Conservation (phyloP, 2,888 invertebrate genomes). For the Andrena minutula region DNA sequence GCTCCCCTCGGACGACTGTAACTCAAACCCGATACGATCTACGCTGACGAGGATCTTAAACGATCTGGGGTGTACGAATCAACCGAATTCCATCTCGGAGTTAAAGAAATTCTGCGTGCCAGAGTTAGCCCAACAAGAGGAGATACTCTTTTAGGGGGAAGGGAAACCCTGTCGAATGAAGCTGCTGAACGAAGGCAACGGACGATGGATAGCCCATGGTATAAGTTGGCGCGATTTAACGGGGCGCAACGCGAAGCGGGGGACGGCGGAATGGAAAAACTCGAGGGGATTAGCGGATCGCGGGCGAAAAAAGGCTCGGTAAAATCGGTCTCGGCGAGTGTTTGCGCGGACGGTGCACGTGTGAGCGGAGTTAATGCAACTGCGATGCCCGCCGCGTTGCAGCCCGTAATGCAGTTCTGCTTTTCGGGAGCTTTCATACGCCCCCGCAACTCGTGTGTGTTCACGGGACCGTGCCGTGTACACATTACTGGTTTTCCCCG, state of each 20-base stretch:
- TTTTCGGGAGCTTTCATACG: conserved; percentile 61
- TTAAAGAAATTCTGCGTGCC: neutral
- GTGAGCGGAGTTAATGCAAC: conserved; percentile 60
- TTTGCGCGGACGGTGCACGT: conserved; percentile 42
- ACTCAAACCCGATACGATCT: neutral
- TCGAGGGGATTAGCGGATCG: conserved; percentile 46
- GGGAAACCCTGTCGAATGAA: neutral
- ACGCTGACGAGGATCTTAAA: neutral
- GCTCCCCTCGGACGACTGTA: too few relatives aligned
- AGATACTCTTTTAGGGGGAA: neutral
- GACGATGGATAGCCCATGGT: neutral
- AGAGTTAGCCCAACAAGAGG: neutral
- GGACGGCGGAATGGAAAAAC: conserved; percentile 7
- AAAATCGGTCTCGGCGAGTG: conserved; percentile 37
- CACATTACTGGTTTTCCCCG: conserved; percentile 66
- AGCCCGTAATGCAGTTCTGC: conserved; percentile 61
- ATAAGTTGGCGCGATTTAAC: conserved; percentile 46
- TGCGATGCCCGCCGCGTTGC: conserved; percentile 35
- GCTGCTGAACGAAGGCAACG: neutral
- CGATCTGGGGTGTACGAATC: neutral
- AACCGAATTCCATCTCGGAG: neutral
- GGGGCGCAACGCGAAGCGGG: conserved; percentile 32
- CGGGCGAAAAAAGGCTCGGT: conserved; percentile 41
- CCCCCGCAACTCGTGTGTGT: conserved; percentile 50
- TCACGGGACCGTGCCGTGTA: conserved; percentile 64